These are phyloP conservation scores for Frankliniella fusca DNA, from an alignment of 2,888 invertebrate genomes.

Conservation along the genomic window DNA sequence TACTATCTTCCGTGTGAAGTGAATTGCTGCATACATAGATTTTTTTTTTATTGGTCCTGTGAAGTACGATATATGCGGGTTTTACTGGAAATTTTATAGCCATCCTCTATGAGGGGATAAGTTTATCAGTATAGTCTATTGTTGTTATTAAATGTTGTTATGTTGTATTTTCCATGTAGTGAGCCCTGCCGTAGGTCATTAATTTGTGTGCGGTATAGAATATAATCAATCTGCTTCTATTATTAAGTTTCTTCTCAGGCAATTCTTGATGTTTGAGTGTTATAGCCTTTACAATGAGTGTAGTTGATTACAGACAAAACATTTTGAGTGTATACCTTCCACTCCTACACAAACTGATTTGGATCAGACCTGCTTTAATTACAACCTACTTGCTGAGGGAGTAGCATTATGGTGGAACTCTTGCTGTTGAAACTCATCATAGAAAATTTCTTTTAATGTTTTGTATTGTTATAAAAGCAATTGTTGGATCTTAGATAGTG, in stretches of 20 bases:
- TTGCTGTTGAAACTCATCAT: not conserved
- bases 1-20: no score
- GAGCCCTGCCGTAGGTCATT: not conserved
- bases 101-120: not conserved
- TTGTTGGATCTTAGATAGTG: not conserved
- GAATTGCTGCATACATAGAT: no score
- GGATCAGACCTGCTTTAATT: no score
- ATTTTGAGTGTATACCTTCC: no score
- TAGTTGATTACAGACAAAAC: no score
- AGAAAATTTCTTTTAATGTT: not conserved
- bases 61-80: not conserved
- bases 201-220: not conserved
- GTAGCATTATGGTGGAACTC: no score
- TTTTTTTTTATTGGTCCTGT: no score
- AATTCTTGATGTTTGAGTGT: no score
- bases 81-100: not conserved
- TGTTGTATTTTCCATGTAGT: not conserved
- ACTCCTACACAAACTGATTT: no score
- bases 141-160: slow-evolving; percentile 5
- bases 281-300: no score
- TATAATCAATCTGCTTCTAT: not conserved
- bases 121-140: slow-evolving; percentile 23
- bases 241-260: no score
- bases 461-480: not conserved
- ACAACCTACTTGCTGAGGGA: no score